Conservation (phyloP, 2,888 invertebrate species). For the Ectropis crepuscularia region DNA sequence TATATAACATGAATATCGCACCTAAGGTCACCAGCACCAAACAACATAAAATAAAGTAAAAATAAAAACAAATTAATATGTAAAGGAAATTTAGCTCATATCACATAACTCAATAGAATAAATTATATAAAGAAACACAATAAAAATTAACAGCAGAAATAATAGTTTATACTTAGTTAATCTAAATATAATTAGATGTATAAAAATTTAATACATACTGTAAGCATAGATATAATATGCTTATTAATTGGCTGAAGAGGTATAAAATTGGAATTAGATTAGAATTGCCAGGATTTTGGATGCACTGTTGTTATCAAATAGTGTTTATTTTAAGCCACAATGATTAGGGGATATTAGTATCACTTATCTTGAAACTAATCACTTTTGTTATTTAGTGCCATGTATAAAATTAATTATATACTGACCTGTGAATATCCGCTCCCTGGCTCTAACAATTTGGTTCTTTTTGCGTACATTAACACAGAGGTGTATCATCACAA, state of each 20-base stretch:
- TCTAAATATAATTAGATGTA: not conserved
- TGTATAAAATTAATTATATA: conserved; percentile 35
- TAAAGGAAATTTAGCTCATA: conserved; percentile 30
- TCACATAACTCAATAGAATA: conserved; percentile 8
- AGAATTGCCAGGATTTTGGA: conserved; percentile 10
- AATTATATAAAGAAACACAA: conserved; percentile 4
- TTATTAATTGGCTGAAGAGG: not conserved
- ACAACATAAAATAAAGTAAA: conserved; percentile 77
- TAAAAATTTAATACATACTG: not conserved
- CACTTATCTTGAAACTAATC: not conserved
- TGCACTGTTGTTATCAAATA: conserved; percentile 9
- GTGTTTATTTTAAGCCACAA: not conserved
- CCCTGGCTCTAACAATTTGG: conserved; percentile 89
- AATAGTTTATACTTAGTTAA: not conserved
- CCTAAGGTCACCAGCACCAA: conserved; percentile 81
- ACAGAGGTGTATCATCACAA: conserved; percentile 97
- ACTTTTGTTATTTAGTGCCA: not conserved
- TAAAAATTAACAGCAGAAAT: conserved; percentile 22
- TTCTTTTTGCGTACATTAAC: conserved; percentile 93
- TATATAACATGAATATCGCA: conserved; percentile 84
- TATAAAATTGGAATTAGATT: not conserved
- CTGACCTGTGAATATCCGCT: conserved; percentile 94
- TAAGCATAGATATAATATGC: too few species aligned
- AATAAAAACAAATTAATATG: conserved; percentile 54
- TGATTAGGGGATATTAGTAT: conserved; percentile 1